These are phyloP conservation scores for Encarsia formosa DNA, from an alignment of 2,888 invertebrate genomes.

Conservation along the genomic window DNA sequence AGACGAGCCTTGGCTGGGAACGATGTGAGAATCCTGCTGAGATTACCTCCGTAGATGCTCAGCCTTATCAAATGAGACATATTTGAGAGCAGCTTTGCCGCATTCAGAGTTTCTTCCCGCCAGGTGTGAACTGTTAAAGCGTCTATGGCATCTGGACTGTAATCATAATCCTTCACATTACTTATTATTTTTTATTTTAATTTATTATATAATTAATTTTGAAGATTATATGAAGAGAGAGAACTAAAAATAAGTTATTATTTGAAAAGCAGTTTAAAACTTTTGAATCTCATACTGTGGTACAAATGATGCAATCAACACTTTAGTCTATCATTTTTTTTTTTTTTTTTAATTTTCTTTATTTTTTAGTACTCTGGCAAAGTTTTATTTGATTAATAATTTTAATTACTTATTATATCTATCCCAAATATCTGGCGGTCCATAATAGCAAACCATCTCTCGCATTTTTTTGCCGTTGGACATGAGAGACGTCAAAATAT, in stretches of 20 bases:
- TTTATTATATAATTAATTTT: no score
- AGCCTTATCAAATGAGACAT: slow-evolving; percentile 38
- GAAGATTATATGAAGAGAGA: no score
- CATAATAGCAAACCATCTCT: slow-evolving; percentile 6
- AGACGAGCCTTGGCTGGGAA: slow-evolving; percentile 33
- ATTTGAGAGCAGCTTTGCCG: slow-evolving; percentile 31
- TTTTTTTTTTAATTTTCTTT: no score
- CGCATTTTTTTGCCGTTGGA: neutral
- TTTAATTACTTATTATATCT: no score
- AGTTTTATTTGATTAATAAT: no score
- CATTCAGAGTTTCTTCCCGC: slow-evolving; percentile 37
- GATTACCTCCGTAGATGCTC: slow-evolving; percentile 36
- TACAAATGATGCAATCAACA: no score
- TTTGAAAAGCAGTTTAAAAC: no score
- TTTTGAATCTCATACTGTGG: no score
- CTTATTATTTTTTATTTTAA: neutral
- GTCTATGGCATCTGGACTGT: slow-evolving; percentile 5
- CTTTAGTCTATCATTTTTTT: no score
- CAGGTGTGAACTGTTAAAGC: slow-evolving; percentile 35
- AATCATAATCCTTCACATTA: neutral
- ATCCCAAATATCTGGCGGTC: neutral
- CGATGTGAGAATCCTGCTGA: slow-evolving; percentile 34
- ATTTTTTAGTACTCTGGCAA: no score
- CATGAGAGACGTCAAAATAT: neutral
- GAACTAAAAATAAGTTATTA: no score